phyloP scores from a whole-genome alignment of 2,113 vertebrate genomes.

The Pampusana beccarii region DNA sequence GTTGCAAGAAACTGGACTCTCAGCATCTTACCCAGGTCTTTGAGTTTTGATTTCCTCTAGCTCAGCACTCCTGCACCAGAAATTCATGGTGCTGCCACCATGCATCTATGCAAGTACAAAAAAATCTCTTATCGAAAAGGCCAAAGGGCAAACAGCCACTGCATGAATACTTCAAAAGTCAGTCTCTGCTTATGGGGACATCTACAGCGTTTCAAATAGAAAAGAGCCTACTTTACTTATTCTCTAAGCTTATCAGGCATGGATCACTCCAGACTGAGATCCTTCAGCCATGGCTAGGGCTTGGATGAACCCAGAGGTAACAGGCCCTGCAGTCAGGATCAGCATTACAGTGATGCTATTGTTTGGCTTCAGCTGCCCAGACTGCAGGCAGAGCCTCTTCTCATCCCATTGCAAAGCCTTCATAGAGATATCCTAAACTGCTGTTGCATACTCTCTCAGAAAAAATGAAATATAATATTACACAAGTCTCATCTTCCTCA shows the following conservation, averaged over 20 bases:
- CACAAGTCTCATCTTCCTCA: background rate
- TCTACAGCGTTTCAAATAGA: background rate
- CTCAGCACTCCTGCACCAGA: slow-evolving; percentile 2
- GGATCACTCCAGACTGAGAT: background rate
- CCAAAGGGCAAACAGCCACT: background rate
- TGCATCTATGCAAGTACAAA: background rate
- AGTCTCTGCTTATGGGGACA: background rate
- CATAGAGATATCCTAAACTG: background rate
- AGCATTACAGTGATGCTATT: no score
- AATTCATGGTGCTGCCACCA: background rate
- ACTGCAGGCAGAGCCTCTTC: background rate
- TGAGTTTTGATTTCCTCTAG: slow-evolving; percentile 1
- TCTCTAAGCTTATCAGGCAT: background rate
- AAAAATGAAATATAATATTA: background rate
- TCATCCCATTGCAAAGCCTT: background rate
- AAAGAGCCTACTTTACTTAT: background rate
- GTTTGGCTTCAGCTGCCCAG: background rate
- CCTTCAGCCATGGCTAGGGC: background rate
- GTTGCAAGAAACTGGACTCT: background rate
- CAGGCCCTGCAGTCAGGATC: background rate
- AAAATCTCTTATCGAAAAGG: background rate
- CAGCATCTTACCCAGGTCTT: background rate
- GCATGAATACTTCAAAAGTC: background rate
- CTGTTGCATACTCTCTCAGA: accelerated
- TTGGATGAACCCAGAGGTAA: background rate